Base-by-base conservation (phyloP, 2,888 invertebrate species). In the Hedychridium roseum region DNA sequence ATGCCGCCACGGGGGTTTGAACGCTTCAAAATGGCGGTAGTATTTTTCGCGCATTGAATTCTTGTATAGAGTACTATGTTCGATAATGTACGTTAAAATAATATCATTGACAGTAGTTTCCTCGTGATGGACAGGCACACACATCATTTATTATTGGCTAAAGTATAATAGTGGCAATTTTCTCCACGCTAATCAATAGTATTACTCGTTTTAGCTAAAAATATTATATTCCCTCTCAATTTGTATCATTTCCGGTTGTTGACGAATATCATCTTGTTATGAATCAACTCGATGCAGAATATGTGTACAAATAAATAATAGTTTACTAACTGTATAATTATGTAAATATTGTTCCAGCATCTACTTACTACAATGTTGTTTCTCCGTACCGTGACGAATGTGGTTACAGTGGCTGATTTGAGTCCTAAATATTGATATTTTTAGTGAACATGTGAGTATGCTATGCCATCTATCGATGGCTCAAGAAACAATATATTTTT, bases 1-100 rank as follows among this genome's bases (percentile, higher is more conserved):
- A 59, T 66, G 52, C 70, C 69, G 70, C 70, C 66, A 62, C 68
- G 63, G 57, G 40, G 54, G 57, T 71, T 71, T 66, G 63, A 71
- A 71, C 55, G 50, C 41, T 57, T 43, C 56, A 66, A 64, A 38
- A 69, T 68, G 64, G 66, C 61, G 53, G 45, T 45, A 43, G 20
- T 21, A 53, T 51, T 54, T 54, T 57, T 55, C 32, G 47, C 54
- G 51, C 35, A 54, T 53, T 50, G 50, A 53, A 46, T 37, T 21
- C 4, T 21, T 15, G 23, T 16, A 20, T n/a, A 20, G 17, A 27
- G 23, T n/a, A 15, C 16, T 20, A 38, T 44, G n/a, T 16, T n/a
- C 9, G 3, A 11, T n/a, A 4, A 42, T 28, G 17, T 5, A n/a
- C 12, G 11, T 2, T 5, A 9, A 4, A 34, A n/a, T n/a, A n/a